A percentile compares a stretch with the other conserved stretches of the same genome.
These are phyloP conservation scores for Eupeodes latifasciatus DNA, from an alignment of 2,888 invertebrate species.

Conservation along the genomic window DNA sequence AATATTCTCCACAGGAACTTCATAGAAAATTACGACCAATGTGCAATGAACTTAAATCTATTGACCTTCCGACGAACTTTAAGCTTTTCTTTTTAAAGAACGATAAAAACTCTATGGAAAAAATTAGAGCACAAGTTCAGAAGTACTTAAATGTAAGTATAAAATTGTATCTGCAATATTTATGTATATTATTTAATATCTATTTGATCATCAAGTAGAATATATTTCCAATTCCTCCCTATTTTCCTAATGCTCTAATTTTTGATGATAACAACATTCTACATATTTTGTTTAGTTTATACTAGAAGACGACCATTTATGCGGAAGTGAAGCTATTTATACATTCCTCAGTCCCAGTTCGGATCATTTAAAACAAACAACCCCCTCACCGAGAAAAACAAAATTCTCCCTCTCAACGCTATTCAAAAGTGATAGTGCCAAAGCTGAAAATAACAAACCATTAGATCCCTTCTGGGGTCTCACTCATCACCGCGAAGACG, in stretches of 20 bases:
- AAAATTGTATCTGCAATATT: too few relatives aligned
- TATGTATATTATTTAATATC: too few relatives aligned
- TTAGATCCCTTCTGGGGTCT: slow-evolving; percentile 85
- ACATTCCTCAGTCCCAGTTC: slow-evolving; percentile 96
- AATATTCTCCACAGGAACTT: slow-evolving; percentile 88
- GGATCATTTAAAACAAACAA: slow-evolving; percentile 92
- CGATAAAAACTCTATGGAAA: slow-evolving; percentile 91
- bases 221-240: too few relatives aligned
- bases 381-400: slow-evolving; percentile 92
- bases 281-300: slow-evolving; percentile 87
- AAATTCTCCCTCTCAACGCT: slow-evolving; percentile 94
- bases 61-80: slow-evolving; percentile 93
- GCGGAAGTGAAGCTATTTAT: slow-evolving; percentile 95
- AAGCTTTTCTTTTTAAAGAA: slow-evolving; percentile 93
- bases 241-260: too few relatives aligned
- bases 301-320: slow-evolving; percentile 93
- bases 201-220: too few relatives aligned
- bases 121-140: slow-evolving; percentile 92
- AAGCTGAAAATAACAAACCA: slow-evolving; percentile 85
- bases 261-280: background rate
- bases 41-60: slow-evolving; percentile 91
- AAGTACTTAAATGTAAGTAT: slow-evolving; percentile 91
- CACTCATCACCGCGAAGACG: slow-evolving; percentile 88
- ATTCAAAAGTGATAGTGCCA: slow-evolving; percentile 89
- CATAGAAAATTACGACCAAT: slow-evolving; percentile 93